These are phyloP conservation scores for Tipula confusa DNA, from an alignment of 2,888 invertebrate genomes.

Conservation along the genomic window DNA sequence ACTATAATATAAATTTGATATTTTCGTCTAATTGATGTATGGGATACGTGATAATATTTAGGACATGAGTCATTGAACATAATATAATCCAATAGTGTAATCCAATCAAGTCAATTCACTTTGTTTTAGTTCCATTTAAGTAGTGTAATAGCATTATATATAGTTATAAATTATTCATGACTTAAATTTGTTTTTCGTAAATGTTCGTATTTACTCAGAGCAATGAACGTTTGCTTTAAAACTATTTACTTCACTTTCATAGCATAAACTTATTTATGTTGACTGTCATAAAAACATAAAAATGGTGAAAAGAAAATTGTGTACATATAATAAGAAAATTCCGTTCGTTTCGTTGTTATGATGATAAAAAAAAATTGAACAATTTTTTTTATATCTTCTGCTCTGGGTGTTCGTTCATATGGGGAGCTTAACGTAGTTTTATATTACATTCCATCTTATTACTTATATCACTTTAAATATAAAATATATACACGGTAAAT, in stretches of 20 bases:
- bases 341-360: background rate
- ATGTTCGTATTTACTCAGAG: background rate
- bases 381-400: background rate
- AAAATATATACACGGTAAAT: background rate
- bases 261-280: background rate
- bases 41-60: background rate
- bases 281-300: background rate
- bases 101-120: background rate
- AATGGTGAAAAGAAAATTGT: background rate
- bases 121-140: background rate
- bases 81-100: too few relatives aligned
- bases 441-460: background rate
- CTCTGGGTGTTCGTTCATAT: background rate
- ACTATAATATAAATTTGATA: background rate
- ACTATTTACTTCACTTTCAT: background rate
- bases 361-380: background rate
- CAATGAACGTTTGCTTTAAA: constrained; percentile 12
- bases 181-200: background rate
- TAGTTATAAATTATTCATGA: background rate
- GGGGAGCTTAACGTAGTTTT: background rate
- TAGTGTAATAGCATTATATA: background rate
- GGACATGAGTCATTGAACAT: background rate
- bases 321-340: background rate
- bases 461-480: constrained; percentile 5
- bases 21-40: background rate